Conservation (phyloP, 2,113 vertebrate genomes). For the Eurystomus gularis region DNA sequence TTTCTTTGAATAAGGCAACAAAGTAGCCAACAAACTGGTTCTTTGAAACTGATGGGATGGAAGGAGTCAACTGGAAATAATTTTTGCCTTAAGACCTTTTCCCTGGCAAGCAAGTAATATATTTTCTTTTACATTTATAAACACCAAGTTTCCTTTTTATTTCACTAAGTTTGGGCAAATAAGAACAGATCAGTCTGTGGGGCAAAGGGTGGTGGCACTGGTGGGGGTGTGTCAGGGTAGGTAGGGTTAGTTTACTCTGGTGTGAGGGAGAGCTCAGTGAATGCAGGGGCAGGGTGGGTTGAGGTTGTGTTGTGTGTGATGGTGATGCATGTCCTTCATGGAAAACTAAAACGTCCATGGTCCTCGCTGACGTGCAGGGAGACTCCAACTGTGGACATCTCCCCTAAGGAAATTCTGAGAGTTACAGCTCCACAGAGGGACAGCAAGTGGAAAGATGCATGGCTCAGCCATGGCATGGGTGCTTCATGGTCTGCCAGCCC, state of each 20-base stretch:
- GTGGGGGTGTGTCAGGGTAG: rapidly evolving
- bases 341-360: rapidly evolving
- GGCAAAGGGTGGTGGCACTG: not conserved
- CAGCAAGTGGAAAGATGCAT: not conserved
- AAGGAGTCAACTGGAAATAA: constrained; percentile 32
- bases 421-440: not conserved
- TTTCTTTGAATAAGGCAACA: not conserved
- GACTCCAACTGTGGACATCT: not conserved
- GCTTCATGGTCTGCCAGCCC: rapidly evolving
- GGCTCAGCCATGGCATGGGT: not conserved
- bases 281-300: not conserved
- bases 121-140: constrained; percentile 16
- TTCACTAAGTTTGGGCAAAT: not conserved
- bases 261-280: not conserved
- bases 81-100: constrained; percentile 31
- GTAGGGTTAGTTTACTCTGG: not conserved
- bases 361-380: not conserved
- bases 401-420: not conserved
- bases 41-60: constrained; percentile 15
- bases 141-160: not conserved
- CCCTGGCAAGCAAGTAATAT: not conserved
- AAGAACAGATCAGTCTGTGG: not conserved
- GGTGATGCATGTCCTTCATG: not conserved
- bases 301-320: not conserved
- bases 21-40: not conserved